phyloP scores from a whole-genome alignment of 2,888 invertebrate species.

The Drosophila neotestacea region DNA sequence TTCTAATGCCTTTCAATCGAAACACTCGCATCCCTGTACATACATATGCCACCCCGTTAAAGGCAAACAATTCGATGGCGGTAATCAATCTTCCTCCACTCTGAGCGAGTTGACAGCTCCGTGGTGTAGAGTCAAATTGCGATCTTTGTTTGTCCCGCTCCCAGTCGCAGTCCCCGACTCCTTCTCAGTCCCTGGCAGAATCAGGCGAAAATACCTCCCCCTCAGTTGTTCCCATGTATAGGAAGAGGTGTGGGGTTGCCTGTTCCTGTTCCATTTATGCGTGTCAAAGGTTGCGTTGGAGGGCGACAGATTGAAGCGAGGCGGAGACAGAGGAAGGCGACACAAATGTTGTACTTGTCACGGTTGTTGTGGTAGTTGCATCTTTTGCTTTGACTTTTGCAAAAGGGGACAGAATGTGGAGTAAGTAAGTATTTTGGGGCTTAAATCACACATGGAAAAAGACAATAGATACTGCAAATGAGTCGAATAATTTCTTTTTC shows the following conservation, averaged over 20 bases:
- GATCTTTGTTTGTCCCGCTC: slow-evolving; percentile 78
- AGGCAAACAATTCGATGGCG: slow-evolving; percentile 85
- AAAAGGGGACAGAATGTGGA: not conserved
- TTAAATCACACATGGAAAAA: slow-evolving; percentile 38
- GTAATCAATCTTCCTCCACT: slow-evolving; percentile 86
- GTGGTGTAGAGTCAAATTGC: slow-evolving; percentile 85
- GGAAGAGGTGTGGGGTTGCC: slow-evolving; percentile 18
- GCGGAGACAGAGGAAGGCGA: slow-evolving; percentile 61
- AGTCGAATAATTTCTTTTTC: slow-evolving; percentile 40
- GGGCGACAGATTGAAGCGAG: slow-evolving; percentile 77
- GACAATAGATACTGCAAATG: slow-evolving; percentile 60
- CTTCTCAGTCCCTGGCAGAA: slow-evolving; percentile 5
- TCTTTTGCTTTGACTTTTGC: slow-evolving; percentile 59
- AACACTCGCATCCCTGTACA: slow-evolving; percentile 38
- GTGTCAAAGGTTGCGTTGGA: slow-evolving; percentile 80
- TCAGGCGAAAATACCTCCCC: slow-evolving; percentile 22
- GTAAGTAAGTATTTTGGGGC: slow-evolving; percentile 17
- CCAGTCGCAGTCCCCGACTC: not conserved
- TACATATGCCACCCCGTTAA: slow-evolving; percentile 52
- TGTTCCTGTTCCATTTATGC: slow-evolving; percentile 80
- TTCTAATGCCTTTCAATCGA: slow-evolving; percentile 78
- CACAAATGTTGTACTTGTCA: slow-evolving; percentile 82
- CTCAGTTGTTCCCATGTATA: not conserved
- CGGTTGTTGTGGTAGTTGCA: slow-evolving; percentile 80
- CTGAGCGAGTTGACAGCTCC: slow-evolving; percentile 85